These are phyloP conservation scores for Avahi laniger DNA, from an alignment of 2,797 vertebrate species.

Conservation along the genomic window DNA sequence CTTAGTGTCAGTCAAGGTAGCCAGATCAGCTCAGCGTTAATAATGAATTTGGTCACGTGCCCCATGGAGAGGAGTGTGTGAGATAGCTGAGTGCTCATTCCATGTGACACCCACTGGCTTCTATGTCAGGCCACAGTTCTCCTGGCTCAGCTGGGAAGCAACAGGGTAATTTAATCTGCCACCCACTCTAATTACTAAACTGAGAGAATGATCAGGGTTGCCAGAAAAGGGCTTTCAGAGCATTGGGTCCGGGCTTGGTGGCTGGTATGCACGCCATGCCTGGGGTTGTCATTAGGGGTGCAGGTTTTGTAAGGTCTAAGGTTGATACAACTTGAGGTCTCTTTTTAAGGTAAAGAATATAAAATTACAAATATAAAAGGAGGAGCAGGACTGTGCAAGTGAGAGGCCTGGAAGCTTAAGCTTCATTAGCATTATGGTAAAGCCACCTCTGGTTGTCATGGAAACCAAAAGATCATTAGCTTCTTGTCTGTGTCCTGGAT, in stretches of 20 bases:
- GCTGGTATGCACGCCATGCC: background rate
- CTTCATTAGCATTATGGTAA: background rate
- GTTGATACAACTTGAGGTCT: background rate
- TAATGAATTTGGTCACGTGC: conserved; percentile 85
- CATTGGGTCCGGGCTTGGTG: background rate
- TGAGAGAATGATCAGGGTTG: conserved; percentile 86
- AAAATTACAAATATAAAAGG: background rate
- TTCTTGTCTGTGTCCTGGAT: background rate
- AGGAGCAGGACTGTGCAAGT: background rate
- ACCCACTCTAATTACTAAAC: conserved; percentile 86
- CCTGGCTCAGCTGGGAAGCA: conserved; percentile 80
- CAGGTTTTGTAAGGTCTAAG: conserved; percentile 3
- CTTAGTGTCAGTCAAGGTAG: conserved; percentile 85
- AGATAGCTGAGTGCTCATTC: conserved; percentile 81
- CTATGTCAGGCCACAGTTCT: conserved; percentile 66
- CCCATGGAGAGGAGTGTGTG: conserved; percentile 69
- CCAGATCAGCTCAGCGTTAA: conserved; percentile 83
- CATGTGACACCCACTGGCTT: conserved; percentile 84
- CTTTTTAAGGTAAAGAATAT: conserved; percentile 34
- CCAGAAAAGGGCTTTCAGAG: conserved; percentile 39
- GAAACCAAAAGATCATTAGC: background rate
- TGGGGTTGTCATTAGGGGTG: background rate
- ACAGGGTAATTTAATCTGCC: conserved; percentile 80
- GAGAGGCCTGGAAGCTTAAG: background rate
- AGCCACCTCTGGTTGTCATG: background rate